These are phyloP conservation scores for Orthosia cruda DNA, from an alignment of 2,888 invertebrate genomes.

Conservation along the genomic window DNA sequence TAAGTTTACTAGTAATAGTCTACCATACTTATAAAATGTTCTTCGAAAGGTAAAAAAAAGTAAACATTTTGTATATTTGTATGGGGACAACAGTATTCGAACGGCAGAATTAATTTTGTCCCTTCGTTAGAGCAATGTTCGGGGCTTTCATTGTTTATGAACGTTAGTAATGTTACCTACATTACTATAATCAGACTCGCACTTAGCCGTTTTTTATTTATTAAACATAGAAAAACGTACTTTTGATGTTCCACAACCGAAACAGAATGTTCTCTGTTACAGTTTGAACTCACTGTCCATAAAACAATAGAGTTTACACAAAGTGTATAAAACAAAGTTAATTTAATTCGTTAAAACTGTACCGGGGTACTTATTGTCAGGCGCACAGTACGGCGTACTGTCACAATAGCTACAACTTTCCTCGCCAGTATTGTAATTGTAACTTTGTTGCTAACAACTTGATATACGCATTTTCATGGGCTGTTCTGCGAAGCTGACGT, in stretches of 20 bases:
- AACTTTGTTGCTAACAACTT: conserved; percentile 35
- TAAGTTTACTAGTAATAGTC: too few species aligned
- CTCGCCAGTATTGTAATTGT: conserved; percentile 31
- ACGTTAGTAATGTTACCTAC: too few species aligned
- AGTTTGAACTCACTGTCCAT: neutral
- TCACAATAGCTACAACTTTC: conserved; percentile 27
- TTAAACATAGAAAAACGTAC: neutral
- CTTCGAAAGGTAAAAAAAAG: too few species aligned
- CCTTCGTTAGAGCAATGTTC: too few species aligned
- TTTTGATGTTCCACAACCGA: neutral
- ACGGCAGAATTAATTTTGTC: too few species aligned
- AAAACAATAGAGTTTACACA: conserved; percentile 12
- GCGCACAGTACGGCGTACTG: neutral
- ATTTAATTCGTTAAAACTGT: conserved; percentile 45
- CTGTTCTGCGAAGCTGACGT: conserved; percentile 1
- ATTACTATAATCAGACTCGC: too few species aligned
- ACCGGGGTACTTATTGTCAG: conserved; percentile 28
- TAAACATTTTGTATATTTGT: too few species aligned
- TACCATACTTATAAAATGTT: too few species aligned
- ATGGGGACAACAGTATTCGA: too few species aligned
- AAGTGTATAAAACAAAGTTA: conserved; percentile 27
- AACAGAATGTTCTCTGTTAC: neutral
- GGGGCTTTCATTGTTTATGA: too few species aligned
- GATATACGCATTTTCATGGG: neutral
- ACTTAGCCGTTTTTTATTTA: neutral